These are phyloP conservation scores for Odontomyia ornata DNA, from an alignment of 2,888 invertebrate species.

Conservation along the genomic window DNA sequence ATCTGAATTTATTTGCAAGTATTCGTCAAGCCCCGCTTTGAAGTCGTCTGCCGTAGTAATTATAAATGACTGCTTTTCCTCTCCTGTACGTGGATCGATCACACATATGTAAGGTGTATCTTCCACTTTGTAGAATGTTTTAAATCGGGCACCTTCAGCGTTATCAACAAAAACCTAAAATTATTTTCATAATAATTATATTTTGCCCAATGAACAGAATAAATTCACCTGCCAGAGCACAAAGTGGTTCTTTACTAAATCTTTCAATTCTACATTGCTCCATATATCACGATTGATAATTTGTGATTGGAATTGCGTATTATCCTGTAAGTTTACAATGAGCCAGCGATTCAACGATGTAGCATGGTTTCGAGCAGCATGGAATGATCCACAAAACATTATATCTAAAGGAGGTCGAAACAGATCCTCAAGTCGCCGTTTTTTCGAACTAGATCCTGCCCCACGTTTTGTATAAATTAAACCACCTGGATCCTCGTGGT, in stretches of 20 bases:
- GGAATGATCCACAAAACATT: slow-evolving; percentile 70
- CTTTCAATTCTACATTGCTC: slow-evolving; percentile 70
- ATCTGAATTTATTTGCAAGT: slow-evolving; percentile 8
- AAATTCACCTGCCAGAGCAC: slow-evolving; percentile 72
- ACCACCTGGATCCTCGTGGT: too few relatives aligned
- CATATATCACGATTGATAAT: slow-evolving; percentile 76
- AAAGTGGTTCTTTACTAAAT: slow-evolving; percentile 71
- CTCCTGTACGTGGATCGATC: slow-evolving; percentile 75
- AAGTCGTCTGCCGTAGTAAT: slow-evolving; percentile 56
- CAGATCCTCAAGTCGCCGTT: slow-evolving; percentile 62
- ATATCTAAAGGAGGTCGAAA: slow-evolving; percentile 75
- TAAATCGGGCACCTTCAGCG: slow-evolving; percentile 70
- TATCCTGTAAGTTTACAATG: slow-evolving; percentile 69
- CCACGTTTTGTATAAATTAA: too few relatives aligned
- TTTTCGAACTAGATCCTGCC: not conserved
- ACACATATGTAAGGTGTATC: slow-evolving; percentile 72
- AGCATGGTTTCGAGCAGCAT: slow-evolving; percentile 68
- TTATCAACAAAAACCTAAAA: slow-evolving; percentile 60
- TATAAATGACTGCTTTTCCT: slow-evolving; percentile 64
- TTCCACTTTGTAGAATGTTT: slow-evolving; percentile 71
- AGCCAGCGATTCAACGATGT: slow-evolving; percentile 70
- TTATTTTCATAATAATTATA: not conserved
- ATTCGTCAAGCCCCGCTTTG: slow-evolving; percentile 50
- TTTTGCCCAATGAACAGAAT: not conserved
- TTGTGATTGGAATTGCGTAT: slow-evolving; percentile 69